A percentile compares a stretch with the other conserved stretches of the same genome.
These are phyloP conservation scores for Brachionus rubens DNA, from an alignment of 1,140 invertebrate species.

Conservation along the genomic window DNA sequence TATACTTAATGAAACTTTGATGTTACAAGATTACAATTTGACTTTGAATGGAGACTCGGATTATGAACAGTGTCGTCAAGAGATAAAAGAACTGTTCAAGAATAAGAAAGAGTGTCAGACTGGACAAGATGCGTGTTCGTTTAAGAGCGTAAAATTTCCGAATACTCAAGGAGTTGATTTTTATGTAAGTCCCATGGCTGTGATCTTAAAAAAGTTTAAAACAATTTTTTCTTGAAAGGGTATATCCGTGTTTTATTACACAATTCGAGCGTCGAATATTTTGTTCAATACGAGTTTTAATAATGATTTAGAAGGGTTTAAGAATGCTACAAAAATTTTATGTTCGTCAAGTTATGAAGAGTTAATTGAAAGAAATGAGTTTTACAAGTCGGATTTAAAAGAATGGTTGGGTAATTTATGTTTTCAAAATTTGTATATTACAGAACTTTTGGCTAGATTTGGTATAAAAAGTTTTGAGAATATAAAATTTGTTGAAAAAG, in stretches of 20 bases:
- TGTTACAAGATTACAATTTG: not conserved
- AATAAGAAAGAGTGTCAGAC: slow-evolving; percentile 8
- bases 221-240: not conserved
- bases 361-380: not conserved
- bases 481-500: slow-evolving; percentile 15
- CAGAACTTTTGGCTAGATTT: not conserved
- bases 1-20: not conserved
- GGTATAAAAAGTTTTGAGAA: slow-evolving; percentile 1
- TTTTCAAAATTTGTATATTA: slow-evolving; percentile 7
- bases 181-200: not conserved
- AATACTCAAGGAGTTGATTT: not conserved
- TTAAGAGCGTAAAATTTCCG: not conserved
- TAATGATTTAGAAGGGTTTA: not conserved
- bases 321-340: not conserved
- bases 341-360: not conserved
- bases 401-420: not conserved
- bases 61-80: not conserved
- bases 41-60: not conserved
- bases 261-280: not conserved
- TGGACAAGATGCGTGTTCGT: slow-evolving; percentile 2
- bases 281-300: slow-evolving; percentile 27
- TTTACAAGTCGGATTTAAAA: not conserved
- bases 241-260: slow-evolving; percentile 28
- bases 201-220: not conserved
- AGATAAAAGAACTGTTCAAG: not conserved